Evolutionary conservation across 2,797 vertebrate genomes (phyloP), one percentile per base, ranked within the genome.

Genomic region (Harpagifer antarcticus): DNA sequence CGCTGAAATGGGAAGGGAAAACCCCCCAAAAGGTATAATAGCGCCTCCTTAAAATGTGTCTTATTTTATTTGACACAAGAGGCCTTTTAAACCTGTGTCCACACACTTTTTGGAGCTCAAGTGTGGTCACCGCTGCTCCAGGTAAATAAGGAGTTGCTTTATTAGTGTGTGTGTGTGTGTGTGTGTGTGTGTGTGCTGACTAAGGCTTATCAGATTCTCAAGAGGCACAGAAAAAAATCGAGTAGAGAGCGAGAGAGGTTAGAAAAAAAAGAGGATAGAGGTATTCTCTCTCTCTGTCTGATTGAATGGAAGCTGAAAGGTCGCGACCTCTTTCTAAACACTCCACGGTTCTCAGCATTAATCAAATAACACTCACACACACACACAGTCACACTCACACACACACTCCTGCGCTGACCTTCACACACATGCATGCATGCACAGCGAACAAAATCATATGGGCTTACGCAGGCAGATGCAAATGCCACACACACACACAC

Each of bases 241-340:
- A 69, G 67, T 59, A 72, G 68, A 78, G 80, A 85, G 79, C 20
- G 65, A 79, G 82, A 49, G 82, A 78, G 82, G 71, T 72, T 71
- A 54, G 48, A 57, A 74, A 60, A 71, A 27, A 55, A 33, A 53
- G 57, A 80, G 86, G 86, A 87, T 58, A 3, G 82, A 86, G 83
- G 79, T 87, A 84, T 88, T 89, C 85, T 84, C 88, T 53, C 80
- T 47, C 45, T 45, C 72, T 20, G 52, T 89, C 91, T 92, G 91
- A 93, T 93, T 93, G 92, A 92, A 93, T 93, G 91, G 90, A 91
- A 86, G 89, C 92, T 88, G 89, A 93, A 92, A 93, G 92, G 91
- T 93, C 78, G 44, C 17, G 79, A 93, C 91, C 92, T 93, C 89
- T 91, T 90, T 93, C 91, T 92, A 92, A 92, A 92, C 91, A 91